Percentiles rank a stretch among this genome's conserved stretches.
Conservation (phyloP, 37 sponge, comb jelly and placozoan genomes). For the Corticium candelabrum region DNA sequence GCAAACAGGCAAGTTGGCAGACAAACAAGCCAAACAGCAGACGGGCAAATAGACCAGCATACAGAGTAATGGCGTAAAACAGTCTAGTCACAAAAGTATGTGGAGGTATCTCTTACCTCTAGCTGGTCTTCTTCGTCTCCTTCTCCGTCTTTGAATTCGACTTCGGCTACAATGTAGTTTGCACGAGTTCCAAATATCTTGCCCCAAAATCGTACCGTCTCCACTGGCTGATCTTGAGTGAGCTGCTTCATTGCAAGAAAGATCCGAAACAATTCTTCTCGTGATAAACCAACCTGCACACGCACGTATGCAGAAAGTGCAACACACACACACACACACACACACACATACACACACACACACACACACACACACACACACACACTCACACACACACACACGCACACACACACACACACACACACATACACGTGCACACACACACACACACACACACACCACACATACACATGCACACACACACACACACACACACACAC, state of each 20-base stretch:
- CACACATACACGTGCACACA: conserved; percentile 8
- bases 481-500: neutral
- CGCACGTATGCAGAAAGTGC: neutral
- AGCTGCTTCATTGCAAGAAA: conserved; percentile 84
- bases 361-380: neutral
- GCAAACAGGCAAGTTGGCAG: no score
- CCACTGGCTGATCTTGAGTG: conserved; percentile 52
- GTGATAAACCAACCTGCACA: conserved; percentile 69
- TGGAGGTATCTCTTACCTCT: no score
- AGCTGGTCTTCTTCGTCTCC: conserved; percentile 80
- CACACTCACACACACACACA: conserved; percentile 3
- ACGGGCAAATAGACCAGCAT: no score
- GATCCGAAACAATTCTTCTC: conserved; percentile 69
- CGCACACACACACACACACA: conserved; percentile 18
- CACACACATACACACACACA: conserved; percentile 3
- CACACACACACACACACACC: no score
- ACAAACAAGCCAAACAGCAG: no score
- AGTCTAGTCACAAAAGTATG: no score
- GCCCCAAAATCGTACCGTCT: conserved; percentile 89
- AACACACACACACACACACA: no score
- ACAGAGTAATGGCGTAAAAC: no score
- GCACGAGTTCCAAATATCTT: conserved; percentile 78
- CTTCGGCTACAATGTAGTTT: conserved; percentile 90
- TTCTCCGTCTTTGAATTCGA: conserved; percentile 77
- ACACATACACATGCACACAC: neutral